These are phyloP conservation scores for Neopipo cinnamomea DNA, from an alignment of 2,113 vertebrate species.

Conservation along the genomic window DNA sequence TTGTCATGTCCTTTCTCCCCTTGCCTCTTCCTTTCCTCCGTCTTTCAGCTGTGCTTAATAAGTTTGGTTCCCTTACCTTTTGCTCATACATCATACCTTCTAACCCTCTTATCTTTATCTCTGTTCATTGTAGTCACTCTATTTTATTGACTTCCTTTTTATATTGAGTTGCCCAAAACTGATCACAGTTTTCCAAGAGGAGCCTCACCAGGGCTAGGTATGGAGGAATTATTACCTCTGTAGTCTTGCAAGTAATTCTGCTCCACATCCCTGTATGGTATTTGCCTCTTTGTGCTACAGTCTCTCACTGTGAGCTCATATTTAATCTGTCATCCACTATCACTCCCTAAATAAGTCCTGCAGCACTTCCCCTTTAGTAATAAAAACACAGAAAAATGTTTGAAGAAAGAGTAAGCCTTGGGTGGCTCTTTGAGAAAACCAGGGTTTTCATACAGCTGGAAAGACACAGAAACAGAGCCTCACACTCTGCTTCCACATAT, in stretches of 20 bases:
- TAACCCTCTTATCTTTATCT: constrained; percentile 40
- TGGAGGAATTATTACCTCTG: constrained; percentile 54
- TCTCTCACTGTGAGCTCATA: constrained; percentile 43
- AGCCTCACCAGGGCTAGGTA: constrained; percentile 17
- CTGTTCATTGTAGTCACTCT: constrained; percentile 34
- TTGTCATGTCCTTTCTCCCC: background rate
- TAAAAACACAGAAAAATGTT: constrained; percentile 54
- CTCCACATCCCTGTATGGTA: constrained; percentile 41
- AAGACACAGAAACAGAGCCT: background rate
- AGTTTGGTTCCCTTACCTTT: constrained; percentile 11
- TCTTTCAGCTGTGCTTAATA: background rate
- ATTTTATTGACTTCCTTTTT: constrained; percentile 47
- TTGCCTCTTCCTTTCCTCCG: background rate
- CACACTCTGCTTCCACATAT: background rate
- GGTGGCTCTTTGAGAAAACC: constrained; percentile 13
- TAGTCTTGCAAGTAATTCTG: constrained; percentile 55
- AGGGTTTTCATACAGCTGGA: constrained; percentile 6
- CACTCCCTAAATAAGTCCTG: constrained; percentile 62
- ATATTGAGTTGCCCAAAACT: constrained; percentile 53
- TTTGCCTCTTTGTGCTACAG: constrained; percentile 59
- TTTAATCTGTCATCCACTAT: constrained; percentile 67
- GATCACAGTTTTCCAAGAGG: constrained; percentile 43
- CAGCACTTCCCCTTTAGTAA: constrained; percentile 49
- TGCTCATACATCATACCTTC: constrained; percentile 38
- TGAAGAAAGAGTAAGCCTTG: constrained; percentile 41